phyloP scores from a whole-genome alignment of 2,888 invertebrate genomes.

The Andrena marginata region DNA sequence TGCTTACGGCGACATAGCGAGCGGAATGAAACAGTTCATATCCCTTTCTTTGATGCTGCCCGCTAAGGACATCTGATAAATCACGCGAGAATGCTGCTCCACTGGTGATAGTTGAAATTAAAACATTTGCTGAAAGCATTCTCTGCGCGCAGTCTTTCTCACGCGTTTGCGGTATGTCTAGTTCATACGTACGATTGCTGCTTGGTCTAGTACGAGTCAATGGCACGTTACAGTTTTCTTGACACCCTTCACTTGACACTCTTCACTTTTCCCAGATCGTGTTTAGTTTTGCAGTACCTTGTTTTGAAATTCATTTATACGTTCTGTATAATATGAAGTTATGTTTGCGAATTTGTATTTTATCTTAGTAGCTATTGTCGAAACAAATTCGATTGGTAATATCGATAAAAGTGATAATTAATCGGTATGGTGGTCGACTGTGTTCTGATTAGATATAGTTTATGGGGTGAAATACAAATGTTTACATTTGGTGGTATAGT shows the following conservation, averaged over 20 bases:
- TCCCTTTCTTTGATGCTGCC: slow-evolving; percentile 43
- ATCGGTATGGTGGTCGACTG: too few species aligned
- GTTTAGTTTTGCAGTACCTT: too few species aligned
- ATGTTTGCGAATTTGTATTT: too few species aligned
- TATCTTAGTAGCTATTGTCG: too few species aligned
- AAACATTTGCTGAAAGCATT: slow-evolving; percentile 18
- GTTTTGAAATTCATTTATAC: too few species aligned
- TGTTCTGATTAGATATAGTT: too few species aligned
- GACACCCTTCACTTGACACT: not conserved
- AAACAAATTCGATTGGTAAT: too few species aligned
- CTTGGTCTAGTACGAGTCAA: not conserved
- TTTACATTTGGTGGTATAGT: too few species aligned
- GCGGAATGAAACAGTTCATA: slow-evolving; percentile 36
- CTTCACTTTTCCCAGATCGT: too few species aligned
- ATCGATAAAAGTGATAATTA: too few species aligned
- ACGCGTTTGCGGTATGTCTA: not conserved
- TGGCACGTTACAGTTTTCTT: not conserved
- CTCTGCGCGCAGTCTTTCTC: not conserved
- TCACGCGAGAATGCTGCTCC: slow-evolving; percentile 32
- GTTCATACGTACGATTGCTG: not conserved
- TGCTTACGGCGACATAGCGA: slow-evolving; percentile 20
- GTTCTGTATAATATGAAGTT: too few species aligned
- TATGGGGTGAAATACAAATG: too few species aligned
- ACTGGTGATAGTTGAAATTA: slow-evolving; percentile 4
- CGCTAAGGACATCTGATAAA: slow-evolving; percentile 50